Evolutionary conservation across 2,113 vertebrate species (phyloP), one percentile per base, ranked within the genome.

Genomic region (Pluvianellus socialis): DNA sequence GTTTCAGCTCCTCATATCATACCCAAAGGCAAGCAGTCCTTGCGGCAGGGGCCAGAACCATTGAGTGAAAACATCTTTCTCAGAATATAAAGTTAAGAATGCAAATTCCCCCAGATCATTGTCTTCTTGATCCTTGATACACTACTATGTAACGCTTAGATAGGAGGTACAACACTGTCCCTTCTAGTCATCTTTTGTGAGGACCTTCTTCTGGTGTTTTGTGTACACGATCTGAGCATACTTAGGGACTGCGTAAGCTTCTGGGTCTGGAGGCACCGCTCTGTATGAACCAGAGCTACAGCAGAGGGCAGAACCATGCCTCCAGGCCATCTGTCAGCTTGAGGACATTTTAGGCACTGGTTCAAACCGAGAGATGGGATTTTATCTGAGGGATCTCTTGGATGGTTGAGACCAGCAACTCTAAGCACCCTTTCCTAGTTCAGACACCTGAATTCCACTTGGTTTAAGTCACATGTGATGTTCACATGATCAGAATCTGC

Each of bases 301-400:
- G 8, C 18, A 22, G 50, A 47, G 13, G 28, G 22, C 30, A 66
- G 32, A 77, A 33, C 19, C 40, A 20, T 42, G 22, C 4, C 8
- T 7, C 21, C 15, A 42, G 30, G 26, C 26, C 38, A 42, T n/a
- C 44, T 80, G 15, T 35, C 45, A 52, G 7, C 4, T 35, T 53
- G 38, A 65, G 13, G 26, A 5, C 9, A 6, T 40, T 9, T 58
- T 27, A 35, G 38, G 22, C 15, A 84, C 7, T 0, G 0, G 11
- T 82, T 86, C 77, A 92, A 67, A 63, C 8, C 32, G 9, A 42
- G 22, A 35, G 12, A 7, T 63, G 24, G 10, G 19, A 61, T 66
- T 82, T 82, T 49, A 9, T 27, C 11, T 65, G 49, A 32, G 17
- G 18, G 27, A 42, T 65, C 30, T 75, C 62, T 14, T 53, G 62